These are phyloP conservation scores for Cylloceria caligata DNA, from an alignment of 2,888 invertebrate genomes.

Conservation along the genomic window DNA sequence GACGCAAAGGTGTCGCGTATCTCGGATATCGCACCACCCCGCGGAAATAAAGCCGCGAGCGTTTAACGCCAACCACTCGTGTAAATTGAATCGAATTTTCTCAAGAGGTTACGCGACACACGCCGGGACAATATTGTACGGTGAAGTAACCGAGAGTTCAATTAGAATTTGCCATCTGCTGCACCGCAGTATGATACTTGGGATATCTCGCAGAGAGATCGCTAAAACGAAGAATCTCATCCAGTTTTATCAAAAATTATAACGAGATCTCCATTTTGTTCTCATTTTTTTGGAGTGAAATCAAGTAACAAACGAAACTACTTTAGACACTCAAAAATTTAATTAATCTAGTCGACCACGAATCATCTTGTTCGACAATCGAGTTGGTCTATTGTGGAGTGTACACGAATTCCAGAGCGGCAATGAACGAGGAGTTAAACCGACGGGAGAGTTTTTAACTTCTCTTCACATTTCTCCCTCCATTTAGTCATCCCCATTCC, in stretches of 20 bases:
- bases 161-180: neutral
- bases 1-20: constrained; percentile 21
- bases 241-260: too few relatives aligned
- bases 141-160: constrained; percentile 20
- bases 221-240: too few relatives aligned
- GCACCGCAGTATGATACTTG: neutral
- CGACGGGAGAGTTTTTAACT: constrained; percentile 22
- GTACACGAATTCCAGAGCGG: neutral
- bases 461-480: constrained; percentile 34
- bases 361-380: constrained; percentile 8
- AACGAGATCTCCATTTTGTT: too few relatives aligned
- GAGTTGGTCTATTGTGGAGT: neutral
- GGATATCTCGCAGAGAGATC: too few relatives aligned
- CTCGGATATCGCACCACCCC: constrained; percentile 36
- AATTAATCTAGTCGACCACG: neutral
- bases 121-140: constrained; percentile 53
- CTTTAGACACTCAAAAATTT: neutral
- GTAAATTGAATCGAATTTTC: constrained; percentile 67
- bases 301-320: neutral
- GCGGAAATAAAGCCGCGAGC: constrained; percentile 6
- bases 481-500: constrained; percentile 14
- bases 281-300: too few relatives aligned
- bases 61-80: constrained; percentile 56
- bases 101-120: constrained; percentile 60
- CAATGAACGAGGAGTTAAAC: constrained; percentile 13